Conservation (phyloP, 2,888 invertebrate genomes). For the Ophion slaviceki region DNA sequence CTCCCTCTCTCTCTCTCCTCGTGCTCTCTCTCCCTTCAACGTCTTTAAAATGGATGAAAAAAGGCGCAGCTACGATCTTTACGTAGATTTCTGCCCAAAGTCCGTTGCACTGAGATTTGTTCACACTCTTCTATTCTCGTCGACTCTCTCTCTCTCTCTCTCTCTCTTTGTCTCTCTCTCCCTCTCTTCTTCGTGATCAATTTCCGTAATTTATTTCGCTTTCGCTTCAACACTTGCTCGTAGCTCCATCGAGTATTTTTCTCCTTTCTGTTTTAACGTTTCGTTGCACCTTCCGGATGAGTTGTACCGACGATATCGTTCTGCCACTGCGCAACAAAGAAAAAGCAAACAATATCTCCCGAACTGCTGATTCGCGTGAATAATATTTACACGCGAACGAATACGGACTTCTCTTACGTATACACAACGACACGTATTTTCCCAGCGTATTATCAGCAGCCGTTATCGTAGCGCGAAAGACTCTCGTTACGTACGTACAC, state of each 20-base stretch:
- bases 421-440: constrained; percentile 20
- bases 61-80: not conserved
- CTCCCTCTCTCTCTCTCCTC: constrained; percentile 45
- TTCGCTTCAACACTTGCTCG: not conserved
- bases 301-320: constrained; percentile 12
- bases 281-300: constrained; percentile 5
- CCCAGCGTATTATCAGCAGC: not conserved
- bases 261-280: constrained; percentile 17
- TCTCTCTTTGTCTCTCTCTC: not conserved
- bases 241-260: not conserved
- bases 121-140: not conserved
- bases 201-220: constrained; percentile 4
- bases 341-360: not conserved
- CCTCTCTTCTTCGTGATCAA: constrained; percentile 8
- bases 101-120: not conserved
- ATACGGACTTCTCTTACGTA: not conserved
- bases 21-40: constrained; percentile 40
- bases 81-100: not conserved
- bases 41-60: not conserved
- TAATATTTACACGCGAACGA: constrained; percentile 4
- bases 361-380: not conserved
- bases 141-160: not conserved
- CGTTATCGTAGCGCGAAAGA: constrained; percentile 46
- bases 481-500: constrained; percentile 6
- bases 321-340: not conserved